phyloP scores from a whole-genome alignment of 1,140 invertebrate genomes.

The Ceratina calcarata region DNA sequence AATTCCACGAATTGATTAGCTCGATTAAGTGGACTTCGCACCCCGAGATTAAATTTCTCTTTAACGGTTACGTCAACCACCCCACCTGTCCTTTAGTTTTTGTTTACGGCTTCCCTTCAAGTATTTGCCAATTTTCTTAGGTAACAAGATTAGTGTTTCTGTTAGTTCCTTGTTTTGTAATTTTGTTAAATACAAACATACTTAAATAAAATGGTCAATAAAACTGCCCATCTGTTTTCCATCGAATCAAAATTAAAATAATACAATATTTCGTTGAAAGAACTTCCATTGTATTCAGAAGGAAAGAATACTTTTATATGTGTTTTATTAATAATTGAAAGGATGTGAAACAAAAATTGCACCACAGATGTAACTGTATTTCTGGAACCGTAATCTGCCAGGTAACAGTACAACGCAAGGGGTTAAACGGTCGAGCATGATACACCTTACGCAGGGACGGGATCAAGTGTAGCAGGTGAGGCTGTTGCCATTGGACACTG shows the following conservation, averaged over 20 bases:
- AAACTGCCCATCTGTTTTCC: too few species aligned
- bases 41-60: conserved; percentile 40
- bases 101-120: neutral
- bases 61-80: neutral
- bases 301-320: too few species aligned
- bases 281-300: too few species aligned
- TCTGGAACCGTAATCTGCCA: neutral
- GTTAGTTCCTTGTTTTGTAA: too few species aligned
- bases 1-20: conserved; percentile 36
- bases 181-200: too few species aligned
- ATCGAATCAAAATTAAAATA: too few species aligned
- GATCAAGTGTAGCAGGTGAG: conserved; percentile 62
- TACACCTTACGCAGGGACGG: conserved; percentile 42
- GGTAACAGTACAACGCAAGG: conserved; percentile 2
- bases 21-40: conserved; percentile 43
- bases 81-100: neutral
- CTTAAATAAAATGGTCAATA: too few species aligned
- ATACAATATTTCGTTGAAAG: too few species aligned
- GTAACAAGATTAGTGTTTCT: too few species aligned
- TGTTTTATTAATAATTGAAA: too few species aligned
- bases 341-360: neutral
- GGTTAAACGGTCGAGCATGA: conserved; percentile 26
- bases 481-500: conserved; percentile 66
- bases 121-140: neutral
- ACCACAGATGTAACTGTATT: neutral